These are phyloP conservation scores for Hydra vulgaris DNA, from an alignment of 30 jellyfish, hydroid and myxozoan species.

Conservation along the genomic window DNA sequence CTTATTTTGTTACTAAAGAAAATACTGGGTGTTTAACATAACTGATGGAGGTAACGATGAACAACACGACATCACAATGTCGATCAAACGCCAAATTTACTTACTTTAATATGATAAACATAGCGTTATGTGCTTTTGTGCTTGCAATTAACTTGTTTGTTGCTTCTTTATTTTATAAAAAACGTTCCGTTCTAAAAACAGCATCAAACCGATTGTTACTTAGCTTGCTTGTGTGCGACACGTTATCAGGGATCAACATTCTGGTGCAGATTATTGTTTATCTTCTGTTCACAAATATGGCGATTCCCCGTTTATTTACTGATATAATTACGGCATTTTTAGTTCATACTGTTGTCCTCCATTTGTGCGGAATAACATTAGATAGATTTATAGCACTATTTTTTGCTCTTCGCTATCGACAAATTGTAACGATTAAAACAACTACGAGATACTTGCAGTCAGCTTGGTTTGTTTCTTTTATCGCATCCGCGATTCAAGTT, in stretches of 20 bases:
- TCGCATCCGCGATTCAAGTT: constrained; percentile 10
- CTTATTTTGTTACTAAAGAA: not conserved
- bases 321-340: constrained; percentile 13
- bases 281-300: not conserved
- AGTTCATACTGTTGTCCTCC: constrained; percentile 1
- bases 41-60: not conserved
- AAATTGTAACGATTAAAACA: constrained; percentile 16
- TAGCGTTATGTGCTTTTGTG: not conserved
- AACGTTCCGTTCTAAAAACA: constrained; percentile 9
- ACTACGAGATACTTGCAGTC: not conserved
- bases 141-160: not conserved
- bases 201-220: constrained; percentile 17
- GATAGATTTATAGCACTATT: constrained; percentile 13
- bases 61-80: not conserved
- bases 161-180: constrained; percentile 1
- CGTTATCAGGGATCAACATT: constrained; percentile 1
- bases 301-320: not conserved
- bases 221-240: constrained; percentile 16
- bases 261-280: not conserved
- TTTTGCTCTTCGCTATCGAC: constrained; percentile 12
- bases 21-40: not conserved
- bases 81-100: not conserved
- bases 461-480: constrained; percentile 9
- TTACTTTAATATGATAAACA: not conserved
- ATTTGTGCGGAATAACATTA: constrained; percentile 23